Base-by-base conservation (phyloP, 2,888 invertebrate genomes). In the Coelinius sp. region DNA sequence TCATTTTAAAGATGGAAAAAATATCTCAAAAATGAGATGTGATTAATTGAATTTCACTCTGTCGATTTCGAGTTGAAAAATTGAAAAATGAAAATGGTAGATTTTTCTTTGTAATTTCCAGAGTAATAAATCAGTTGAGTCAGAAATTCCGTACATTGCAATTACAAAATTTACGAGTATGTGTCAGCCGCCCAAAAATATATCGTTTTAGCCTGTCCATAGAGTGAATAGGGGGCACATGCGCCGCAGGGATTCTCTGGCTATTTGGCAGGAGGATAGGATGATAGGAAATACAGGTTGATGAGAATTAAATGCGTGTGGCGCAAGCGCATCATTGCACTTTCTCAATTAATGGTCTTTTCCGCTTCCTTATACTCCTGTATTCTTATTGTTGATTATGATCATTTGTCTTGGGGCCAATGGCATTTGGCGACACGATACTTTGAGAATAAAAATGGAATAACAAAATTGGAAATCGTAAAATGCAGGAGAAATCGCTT, bases 241-340 rank as follows among this genome's bases (percentile, higher is more conserved):
- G 67, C 71, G 71, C 71, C 59, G 53, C 25, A 31, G 35, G 17
- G 35, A 59, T 59, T 14, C 20, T 59, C 20, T 7, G 22, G 14
- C 31, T 59, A 67, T 38, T 67, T 71, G 66, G 24, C 62, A 63
- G 22, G 25, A 71, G 20, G 35, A 59, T 31, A 35, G 22, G 25
- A 71, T 8, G 35, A 59, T 31, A 35, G 59, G 14, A 35, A 20
- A 22, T 59, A 35, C 59, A 59, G 59, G 59, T 59, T 31, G 59
- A 17, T 12, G 14, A 17, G 20, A 35, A 59, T 59, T 59, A 59
- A 59, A 59, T 35, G 59, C n/a, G n/a, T 12, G 25, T 71, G 49
- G 71, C 71, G 71, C 71, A 71, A 62, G 71, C 71, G 71, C 63
- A 20, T 53, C 63, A 68, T 59, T 67, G 35, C 41, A 63, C 59